phyloP scores from a whole-genome alignment of 1,140 invertebrate genomes.

The Meloidogyne exigua region DNA sequence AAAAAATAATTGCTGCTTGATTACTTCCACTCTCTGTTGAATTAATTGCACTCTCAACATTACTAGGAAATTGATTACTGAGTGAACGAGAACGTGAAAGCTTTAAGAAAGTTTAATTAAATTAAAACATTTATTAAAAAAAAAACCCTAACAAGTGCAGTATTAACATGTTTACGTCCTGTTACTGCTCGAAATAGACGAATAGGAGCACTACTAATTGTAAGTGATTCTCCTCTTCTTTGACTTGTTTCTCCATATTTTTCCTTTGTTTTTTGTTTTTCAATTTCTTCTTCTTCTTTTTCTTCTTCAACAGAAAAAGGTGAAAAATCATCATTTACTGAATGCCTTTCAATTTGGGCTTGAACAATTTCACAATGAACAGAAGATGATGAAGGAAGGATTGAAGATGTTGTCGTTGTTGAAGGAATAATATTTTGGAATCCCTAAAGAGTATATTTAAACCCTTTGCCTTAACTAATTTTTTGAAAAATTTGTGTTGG shows the following conservation, averaged over 20 bases:
- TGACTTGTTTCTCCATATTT: background rate
- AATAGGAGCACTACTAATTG: background rate
- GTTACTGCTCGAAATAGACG: constrained; percentile 27
- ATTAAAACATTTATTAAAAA: background rate
- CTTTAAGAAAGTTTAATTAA: background rate
- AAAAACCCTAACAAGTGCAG: background rate
- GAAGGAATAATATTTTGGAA: background rate
- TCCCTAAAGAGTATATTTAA: no score
- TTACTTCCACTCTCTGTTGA: background rate
- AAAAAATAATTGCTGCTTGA: background rate
- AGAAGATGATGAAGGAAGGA: background rate
- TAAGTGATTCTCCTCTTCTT: background rate
- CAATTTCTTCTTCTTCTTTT: background rate
- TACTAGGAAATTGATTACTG: background rate
- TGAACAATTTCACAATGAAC: constrained; percentile 9
- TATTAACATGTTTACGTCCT: constrained; percentile 21
- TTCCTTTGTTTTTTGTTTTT: background rate
- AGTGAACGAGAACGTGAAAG: constrained; percentile 5
- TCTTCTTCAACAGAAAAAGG: background rate
- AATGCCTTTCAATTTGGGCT: constrained; percentile 4
- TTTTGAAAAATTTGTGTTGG: no score
- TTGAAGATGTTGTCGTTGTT: background rate
- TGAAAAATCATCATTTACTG: constrained; percentile 1
- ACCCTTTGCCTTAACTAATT: no score
- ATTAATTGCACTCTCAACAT: background rate